These are phyloP conservation scores for Corythornis vintsioides DNA, from an alignment of 2,113 vertebrate genomes.

Conservation along the genomic window DNA sequence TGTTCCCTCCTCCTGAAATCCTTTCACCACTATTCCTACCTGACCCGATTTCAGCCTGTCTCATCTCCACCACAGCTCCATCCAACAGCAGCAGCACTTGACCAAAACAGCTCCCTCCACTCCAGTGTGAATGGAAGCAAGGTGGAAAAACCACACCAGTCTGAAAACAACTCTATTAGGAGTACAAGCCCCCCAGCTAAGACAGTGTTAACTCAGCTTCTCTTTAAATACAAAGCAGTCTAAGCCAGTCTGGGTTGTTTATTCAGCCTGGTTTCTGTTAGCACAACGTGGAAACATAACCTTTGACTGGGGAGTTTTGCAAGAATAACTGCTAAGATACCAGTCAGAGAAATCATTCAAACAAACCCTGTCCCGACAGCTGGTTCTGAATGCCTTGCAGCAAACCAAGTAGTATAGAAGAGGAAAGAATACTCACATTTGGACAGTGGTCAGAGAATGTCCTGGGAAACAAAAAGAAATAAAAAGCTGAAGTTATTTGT, in stretches of 20 bases:
- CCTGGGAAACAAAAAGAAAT: neutral
- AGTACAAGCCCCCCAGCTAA: neutral
- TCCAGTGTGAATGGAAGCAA: neutral
- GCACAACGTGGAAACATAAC: neutral
- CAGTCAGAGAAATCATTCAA: neutral
- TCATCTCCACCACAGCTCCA: neutral
- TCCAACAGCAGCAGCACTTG: neutral
- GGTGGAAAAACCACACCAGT: neutral
- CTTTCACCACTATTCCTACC: neutral
- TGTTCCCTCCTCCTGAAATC: neutral
- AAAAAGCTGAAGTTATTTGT: conserved; percentile 36
- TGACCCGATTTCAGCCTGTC: accelerated
- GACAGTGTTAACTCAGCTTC: neutral
- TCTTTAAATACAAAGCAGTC: neutral
- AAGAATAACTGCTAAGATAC: neutral
- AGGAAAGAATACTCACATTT: conserved; percentile 18
- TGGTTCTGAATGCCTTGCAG: neutral
- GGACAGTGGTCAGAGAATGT: neutral
- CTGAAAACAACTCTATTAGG: neutral
- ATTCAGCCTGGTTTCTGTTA: neutral
- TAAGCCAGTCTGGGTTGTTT: neutral
- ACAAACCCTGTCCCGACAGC: neutral
- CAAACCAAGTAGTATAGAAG: neutral
- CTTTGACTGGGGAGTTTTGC: neutral
- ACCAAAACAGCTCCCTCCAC: neutral